These are phyloP conservation scores for Halictus quadricinctus DNA, from an alignment of 2,888 invertebrate species.

Conservation along the genomic window DNA sequence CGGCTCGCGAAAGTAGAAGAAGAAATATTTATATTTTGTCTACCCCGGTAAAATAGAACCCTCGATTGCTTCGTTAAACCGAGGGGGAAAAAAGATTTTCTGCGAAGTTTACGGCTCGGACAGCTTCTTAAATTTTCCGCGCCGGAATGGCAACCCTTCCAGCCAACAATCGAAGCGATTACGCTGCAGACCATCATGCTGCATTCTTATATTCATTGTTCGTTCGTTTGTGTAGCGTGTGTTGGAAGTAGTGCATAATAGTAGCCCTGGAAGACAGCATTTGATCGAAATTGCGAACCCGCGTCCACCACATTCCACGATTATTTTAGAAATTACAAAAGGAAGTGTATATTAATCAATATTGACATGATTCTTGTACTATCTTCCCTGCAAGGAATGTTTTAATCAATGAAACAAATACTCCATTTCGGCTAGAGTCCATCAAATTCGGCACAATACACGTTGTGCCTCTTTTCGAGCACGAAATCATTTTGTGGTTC, in stretches of 20 bases:
- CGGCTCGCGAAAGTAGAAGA: not conserved
- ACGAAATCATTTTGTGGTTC: too few species aligned
- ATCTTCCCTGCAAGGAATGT: not conserved
- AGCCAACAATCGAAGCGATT: not conserved
- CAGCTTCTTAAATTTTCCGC: not conserved
- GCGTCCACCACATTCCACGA: not conserved
- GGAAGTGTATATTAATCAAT: not conserved
- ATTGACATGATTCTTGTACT: not conserved
- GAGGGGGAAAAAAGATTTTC: not conserved
- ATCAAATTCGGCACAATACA: too few species aligned
- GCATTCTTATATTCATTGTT: not conserved
- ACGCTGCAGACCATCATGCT: not conserved
- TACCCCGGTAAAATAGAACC: slow-evolving; percentile 2
- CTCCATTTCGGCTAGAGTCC: too few species aligned
- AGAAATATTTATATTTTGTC: slow-evolving; percentile 3
- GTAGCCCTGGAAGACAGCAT: not conserved
- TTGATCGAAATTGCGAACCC: not conserved
- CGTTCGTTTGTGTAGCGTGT: not conserved
- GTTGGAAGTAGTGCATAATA: not conserved
- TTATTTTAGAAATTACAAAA: not conserved
- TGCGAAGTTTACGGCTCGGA: not conserved
- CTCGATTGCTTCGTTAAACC: not conserved
- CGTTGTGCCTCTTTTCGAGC: too few species aligned
- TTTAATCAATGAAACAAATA: not conserved
- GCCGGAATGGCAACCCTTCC: not conserved